Conservation (phyloP, 2,888 invertebrate genomes). For the Agapetus fuscipes region DNA sequence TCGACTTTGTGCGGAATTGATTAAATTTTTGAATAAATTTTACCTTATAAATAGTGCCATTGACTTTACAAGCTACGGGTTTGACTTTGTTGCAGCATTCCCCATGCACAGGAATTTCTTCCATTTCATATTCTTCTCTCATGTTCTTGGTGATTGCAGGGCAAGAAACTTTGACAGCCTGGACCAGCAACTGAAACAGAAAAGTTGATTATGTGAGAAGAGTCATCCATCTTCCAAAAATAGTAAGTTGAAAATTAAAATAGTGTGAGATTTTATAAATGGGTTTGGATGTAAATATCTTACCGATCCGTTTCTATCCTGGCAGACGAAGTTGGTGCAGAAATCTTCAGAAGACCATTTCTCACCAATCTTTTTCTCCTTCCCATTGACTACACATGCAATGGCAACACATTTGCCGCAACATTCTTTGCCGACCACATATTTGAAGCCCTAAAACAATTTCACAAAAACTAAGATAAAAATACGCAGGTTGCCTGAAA, state of each 20-base stretch:
- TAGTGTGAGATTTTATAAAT: neutral
- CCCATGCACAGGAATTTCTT: conserved; percentile 35
- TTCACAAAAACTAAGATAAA: neutral
- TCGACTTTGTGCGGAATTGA: too few species aligned
- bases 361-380: conserved; percentile 38
- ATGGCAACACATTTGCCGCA: conserved; percentile 58
- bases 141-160: conserved; percentile 35
- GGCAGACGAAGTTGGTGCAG: conserved; percentile 53
- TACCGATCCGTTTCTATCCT: conserved; percentile 41
- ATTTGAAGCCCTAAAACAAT: conserved; percentile 48
- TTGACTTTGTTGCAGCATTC: conserved; percentile 49
- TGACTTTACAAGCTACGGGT: conserved; percentile 47
- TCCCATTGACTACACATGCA: conserved; percentile 48
- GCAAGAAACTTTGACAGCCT: conserved; percentile 44
- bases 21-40: too few species aligned
- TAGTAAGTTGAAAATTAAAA: too few species aligned
- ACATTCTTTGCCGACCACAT: too few species aligned
- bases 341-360: conserved; percentile 52
- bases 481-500: too few species aligned
- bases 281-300: conserved; percentile 19
- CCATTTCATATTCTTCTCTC: conserved; percentile 41
- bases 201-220: conserved; percentile 7
- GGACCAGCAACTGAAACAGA: conserved; percentile 45
- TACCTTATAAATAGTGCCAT: conserved; percentile 39
- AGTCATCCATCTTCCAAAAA: conserved; percentile 23